These are phyloP conservation scores for Ondatra zibethicus DNA, from an alignment of 2,113 vertebrate genomes.

Conservation along the genomic window DNA sequence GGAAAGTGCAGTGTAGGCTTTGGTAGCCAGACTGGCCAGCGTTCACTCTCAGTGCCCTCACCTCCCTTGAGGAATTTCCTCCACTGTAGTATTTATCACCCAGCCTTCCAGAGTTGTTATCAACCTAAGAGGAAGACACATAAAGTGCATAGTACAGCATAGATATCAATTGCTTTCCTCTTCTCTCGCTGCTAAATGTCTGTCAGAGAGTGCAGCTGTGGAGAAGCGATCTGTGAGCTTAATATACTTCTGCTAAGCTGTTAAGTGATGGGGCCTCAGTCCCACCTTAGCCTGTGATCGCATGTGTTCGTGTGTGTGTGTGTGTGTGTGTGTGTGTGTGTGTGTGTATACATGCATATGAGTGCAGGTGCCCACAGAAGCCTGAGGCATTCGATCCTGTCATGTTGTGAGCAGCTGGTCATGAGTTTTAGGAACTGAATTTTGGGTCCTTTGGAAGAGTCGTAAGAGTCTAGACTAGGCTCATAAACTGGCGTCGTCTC, in stretches of 20 bases:
- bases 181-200: not conserved
- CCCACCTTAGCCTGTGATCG: not conserved
- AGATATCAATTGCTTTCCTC: not conserved
- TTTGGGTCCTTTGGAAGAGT: not conserved
- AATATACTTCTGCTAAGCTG: slow-evolving; percentile 24
- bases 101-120: not conserved
- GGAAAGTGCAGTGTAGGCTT: not conserved
- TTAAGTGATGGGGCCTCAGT: not conserved
- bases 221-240: not conserved
- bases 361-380: not conserved
- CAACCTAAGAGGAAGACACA: not conserved
- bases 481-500: not conserved
- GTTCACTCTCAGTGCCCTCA: not conserved
- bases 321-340: not conserved
- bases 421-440: not conserved
- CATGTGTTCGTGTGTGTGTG: not conserved
- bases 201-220: not conserved
- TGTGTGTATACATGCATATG: no score
- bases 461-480: not conserved
- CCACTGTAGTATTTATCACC: not conserved
- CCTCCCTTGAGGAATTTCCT: not conserved
- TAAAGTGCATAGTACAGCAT: not conserved
- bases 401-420: not conserved
- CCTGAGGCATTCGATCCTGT: not conserved
- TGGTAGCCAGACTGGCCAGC: not conserved